phyloP scores from a whole-genome alignment of 2,113 vertebrate species.

The Psittacus erithacus region DNA sequence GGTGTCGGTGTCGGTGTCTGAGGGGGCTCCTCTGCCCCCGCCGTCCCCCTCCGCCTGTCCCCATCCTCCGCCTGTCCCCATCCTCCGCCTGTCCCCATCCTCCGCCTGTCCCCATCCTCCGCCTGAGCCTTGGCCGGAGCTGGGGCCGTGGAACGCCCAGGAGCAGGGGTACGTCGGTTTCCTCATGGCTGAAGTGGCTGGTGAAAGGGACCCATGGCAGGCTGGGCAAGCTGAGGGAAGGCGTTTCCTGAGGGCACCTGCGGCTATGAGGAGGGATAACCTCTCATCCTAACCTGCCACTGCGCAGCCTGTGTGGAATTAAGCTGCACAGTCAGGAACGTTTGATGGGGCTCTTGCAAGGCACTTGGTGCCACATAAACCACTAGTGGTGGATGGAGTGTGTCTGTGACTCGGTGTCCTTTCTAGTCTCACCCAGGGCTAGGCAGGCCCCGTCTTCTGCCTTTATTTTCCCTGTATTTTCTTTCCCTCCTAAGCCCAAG shows the following conservation, averaged over 20 bases:
- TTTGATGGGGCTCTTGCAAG: accelerated
- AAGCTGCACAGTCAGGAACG: accelerated
- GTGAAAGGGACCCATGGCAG: accelerated
- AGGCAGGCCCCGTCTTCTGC: accelerated
- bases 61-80: no score
- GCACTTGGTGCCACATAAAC: accelerated
- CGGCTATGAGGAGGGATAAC: accelerated
- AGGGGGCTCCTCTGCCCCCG: no score
- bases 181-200: accelerated
- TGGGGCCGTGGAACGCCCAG: neutral
- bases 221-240: neutral
- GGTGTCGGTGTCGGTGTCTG: no score
- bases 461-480: accelerated
- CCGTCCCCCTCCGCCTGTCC: neutral
- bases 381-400: accelerated
- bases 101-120: neutral
- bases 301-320: no score
- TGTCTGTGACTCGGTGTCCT: accelerated
- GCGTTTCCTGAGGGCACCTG: accelerated
- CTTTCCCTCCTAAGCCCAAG: neutral
- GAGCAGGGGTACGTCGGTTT: no score
- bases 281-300: accelerated
- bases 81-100: neutral
- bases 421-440: accelerated
- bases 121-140: accelerated